phyloP scores from a whole-genome alignment of 2,888 invertebrate species.

The Acanthosepion pharaonis region DNA sequence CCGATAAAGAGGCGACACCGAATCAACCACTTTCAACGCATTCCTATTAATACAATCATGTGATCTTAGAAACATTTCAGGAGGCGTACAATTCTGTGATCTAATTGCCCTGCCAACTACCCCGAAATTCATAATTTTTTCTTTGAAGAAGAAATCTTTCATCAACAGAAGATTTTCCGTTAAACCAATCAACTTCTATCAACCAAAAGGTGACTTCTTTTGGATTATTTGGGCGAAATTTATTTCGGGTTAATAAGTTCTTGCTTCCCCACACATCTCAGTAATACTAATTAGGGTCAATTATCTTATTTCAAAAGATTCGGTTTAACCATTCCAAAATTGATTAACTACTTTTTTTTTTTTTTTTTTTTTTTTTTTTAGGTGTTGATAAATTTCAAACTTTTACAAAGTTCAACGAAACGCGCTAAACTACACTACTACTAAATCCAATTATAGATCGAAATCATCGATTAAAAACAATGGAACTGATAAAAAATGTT shows the following conservation, averaged over 20 bases:
- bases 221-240: background rate
- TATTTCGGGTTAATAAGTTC: background rate
- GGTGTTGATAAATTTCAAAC: background rate
- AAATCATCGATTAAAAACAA: background rate
- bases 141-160: background rate
- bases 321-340: background rate
- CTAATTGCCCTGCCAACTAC: background rate
- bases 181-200: slow-evolving; percentile 9
- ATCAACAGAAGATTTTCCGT: background rate
- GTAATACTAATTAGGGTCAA: background rate
- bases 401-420: background rate
- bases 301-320: background rate
- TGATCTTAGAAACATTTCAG: background rate
- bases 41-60: background rate
- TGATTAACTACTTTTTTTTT: background rate
- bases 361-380: background rate
- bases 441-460: background rate
- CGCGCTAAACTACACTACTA: too few species aligned
- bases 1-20: background rate
- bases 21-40: background rate
- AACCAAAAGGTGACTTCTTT: background rate
- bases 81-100: background rate
- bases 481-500: background rate
- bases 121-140: too few species aligned
- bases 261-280: background rate